Conservation (phyloP, 2,113 vertebrate genomes). For the Prinia subflava region DNA sequence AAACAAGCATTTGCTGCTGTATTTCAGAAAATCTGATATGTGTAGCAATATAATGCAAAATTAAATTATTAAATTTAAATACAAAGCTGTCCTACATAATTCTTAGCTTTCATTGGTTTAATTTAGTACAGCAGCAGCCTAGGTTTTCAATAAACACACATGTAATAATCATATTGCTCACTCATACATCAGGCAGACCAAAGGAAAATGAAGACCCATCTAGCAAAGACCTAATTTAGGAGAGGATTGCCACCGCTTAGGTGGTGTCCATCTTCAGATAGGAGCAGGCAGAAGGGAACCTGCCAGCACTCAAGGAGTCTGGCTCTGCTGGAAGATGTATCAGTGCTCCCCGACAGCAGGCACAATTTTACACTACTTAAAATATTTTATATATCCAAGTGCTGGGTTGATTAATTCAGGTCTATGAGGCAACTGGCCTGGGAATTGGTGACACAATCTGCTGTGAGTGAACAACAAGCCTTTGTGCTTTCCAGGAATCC, state of each 20-base stretch:
- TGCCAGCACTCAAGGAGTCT: background rate
- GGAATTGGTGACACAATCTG: slow-evolving; percentile 26
- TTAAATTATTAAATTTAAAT: background rate
- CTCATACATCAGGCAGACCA: background rate
- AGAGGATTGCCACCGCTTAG: background rate
- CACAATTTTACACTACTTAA: background rate
- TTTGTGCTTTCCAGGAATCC: slow-evolving; percentile 36
- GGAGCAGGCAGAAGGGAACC: background rate
- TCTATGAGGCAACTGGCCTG: slow-evolving; percentile 16
- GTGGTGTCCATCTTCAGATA: background rate
- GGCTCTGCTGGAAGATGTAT: background rate
- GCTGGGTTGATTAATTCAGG: background rate
- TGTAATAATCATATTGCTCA: background rate
- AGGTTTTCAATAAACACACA: background rate
- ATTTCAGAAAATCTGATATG: background rate
- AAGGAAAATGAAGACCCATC: background rate
- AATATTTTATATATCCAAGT: background rate
- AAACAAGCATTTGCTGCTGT: background rate
- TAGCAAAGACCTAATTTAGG: background rate
- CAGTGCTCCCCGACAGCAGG: background rate
- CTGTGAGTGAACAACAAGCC: background rate
- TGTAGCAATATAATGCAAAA: background rate
- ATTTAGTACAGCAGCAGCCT: background rate
- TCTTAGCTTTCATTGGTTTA: background rate
- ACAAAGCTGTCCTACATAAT: background rate